These are phyloP conservation scores for Talpa occidentalis DNA, from an alignment of 2,113 vertebrate genomes.

Conservation along the genomic window DNA sequence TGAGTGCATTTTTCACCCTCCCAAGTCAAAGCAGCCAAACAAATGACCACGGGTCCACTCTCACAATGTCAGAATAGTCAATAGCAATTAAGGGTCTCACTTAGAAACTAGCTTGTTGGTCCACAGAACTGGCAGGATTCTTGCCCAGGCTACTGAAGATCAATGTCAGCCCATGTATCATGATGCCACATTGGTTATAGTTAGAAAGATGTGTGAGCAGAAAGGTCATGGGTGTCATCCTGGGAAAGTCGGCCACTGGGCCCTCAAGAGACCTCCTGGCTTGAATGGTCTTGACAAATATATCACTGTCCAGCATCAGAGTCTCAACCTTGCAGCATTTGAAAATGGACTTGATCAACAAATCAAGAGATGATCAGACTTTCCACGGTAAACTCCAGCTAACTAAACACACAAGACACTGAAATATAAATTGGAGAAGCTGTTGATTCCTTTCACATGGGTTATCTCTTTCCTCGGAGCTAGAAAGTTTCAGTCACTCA, in stretches of 20 bases:
- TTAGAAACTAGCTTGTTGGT: constrained; percentile 52
- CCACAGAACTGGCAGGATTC: constrained; percentile 48
- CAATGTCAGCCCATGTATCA: constrained; percentile 52
- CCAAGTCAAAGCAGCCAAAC: constrained; percentile 70
- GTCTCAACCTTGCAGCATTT: background rate
- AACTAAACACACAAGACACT: background rate
- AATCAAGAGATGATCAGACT: background rate
- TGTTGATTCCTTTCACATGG: background rate
- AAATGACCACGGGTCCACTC: constrained; percentile 62
- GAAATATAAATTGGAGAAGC: constrained; percentile 7
- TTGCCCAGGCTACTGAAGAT: constrained; percentile 49
- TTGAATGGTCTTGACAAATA: background rate
- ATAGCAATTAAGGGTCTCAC: constrained; percentile 62
- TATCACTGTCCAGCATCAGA: background rate
- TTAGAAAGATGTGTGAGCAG: constrained; percentile 57
- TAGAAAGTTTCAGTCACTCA: background rate
- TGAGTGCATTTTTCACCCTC: constrained; percentile 65
- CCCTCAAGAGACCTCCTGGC: background rate
- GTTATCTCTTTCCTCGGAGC: background rate
- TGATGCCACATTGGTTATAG: constrained; percentile 43
- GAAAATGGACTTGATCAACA: constrained; percentile 18
- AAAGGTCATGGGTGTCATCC: constrained; percentile 1
- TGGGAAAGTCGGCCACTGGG: background rate
- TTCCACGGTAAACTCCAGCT: background rate
- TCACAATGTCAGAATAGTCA: constrained; percentile 52